Evolutionary conservation across 2,113 vertebrate species (phyloP).

Genomic region (Pomatostomus ruficeps): DNA sequence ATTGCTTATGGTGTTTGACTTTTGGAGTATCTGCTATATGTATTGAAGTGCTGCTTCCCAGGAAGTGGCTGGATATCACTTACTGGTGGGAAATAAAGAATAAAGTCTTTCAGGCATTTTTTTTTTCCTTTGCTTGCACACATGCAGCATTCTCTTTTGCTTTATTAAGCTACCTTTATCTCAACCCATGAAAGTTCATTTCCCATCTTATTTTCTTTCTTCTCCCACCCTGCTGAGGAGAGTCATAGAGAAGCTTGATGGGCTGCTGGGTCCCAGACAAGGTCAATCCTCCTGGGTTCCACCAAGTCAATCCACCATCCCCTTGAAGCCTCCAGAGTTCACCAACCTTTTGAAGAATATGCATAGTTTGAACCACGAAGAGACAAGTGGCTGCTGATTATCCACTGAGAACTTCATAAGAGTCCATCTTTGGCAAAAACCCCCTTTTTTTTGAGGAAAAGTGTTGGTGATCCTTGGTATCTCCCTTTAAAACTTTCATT

Average conservation of each 20-base stretch:
- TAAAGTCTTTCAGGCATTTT: background rate
- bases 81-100: background rate
- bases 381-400: background rate
- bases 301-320: no score
- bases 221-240: background rate
- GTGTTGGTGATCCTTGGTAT: background rate
- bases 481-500: background rate
- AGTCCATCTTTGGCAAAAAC: background rate
- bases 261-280: background rate
- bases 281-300: no score
- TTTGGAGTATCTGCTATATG: background rate
- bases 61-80: background rate
- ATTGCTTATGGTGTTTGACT: background rate
- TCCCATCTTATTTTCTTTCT: background rate
- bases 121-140: background rate
- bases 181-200: background rate
- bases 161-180: background rate
- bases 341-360: background rate
- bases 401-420: background rate
- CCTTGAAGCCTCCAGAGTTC: background rate
- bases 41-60: rapidly evolving
- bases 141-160: background rate
- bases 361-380: background rate
- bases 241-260: background rate
- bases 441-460: background rate